phyloP scores from a whole-genome alignment of 2,888 invertebrate genomes.

The Plusia festucae region DNA sequence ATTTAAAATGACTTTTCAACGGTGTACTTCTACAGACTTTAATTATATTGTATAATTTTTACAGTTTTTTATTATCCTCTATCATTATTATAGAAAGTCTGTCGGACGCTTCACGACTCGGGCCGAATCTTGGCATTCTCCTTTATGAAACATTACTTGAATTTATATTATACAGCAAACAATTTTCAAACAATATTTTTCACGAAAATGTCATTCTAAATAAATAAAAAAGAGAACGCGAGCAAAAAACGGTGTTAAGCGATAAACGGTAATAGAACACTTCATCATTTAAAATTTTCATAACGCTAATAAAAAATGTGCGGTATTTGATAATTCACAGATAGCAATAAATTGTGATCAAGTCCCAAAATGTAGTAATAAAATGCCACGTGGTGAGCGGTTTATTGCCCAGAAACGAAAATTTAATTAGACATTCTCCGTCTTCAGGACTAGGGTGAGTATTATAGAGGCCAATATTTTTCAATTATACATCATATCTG shows the following conservation, averaged over 20 bases:
- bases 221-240: too few species aligned
- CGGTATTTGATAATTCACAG: constrained; percentile 67
- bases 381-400: constrained; percentile 75
- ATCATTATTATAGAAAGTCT: too few species aligned
- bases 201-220: too few species aligned
- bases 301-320: constrained; percentile 46
- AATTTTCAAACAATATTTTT: too few species aligned
- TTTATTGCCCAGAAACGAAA: constrained; percentile 74
- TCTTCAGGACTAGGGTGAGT: constrained; percentile 62
- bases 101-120: too few species aligned
- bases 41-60: too few species aligned
- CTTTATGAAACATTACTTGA: background rate
- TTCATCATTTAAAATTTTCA: constrained; percentile 45
- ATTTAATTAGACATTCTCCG: constrained; percentile 74
- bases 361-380: constrained; percentile 72
- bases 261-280: constrained; percentile 29
- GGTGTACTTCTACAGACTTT: too few species aligned
- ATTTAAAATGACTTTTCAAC: too few species aligned
- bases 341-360: constrained; percentile 75
- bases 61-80: too few species aligned
- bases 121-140: too few species aligned
- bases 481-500: constrained; percentile 63
- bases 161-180: too few species aligned
- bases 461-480: constrained; percentile 70
- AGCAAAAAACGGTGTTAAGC: background rate